Percentiles rank a stretch among this genome's conserved stretches.
These are phyloP conservation scores for Tiliacea citrago DNA, from an alignment of 2,888 invertebrate species.

Conservation along the genomic window DNA sequence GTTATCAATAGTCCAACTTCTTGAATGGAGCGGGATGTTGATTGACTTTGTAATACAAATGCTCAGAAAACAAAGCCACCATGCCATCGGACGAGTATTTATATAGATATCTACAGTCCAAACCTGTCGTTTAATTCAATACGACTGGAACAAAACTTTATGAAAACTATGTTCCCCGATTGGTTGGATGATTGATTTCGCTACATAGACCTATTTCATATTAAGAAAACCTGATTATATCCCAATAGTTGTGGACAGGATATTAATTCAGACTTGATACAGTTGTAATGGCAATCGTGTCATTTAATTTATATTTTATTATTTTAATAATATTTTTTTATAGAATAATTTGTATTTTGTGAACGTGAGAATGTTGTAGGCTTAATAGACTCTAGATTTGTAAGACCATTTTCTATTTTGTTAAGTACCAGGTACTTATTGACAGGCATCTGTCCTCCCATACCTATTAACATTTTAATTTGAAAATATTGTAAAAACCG, in stretches of 20 bases:
- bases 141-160: conserved; percentile 25
- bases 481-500: too few species aligned
- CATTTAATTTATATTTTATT: too few species aligned
- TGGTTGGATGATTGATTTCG: background rate
- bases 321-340: too few species aligned
- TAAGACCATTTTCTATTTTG: too few species aligned
- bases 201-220: background rate
- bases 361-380: too few species aligned
- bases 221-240: background rate
- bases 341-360: too few species aligned
- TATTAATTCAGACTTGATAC: too few species aligned
- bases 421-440: too few species aligned
- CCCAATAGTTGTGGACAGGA: background rate
- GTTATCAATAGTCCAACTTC: conserved; percentile 72
- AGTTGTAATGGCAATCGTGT: too few species aligned
- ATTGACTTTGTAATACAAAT: conserved; percentile 73
- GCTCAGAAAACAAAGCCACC: conserved; percentile 45
- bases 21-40: conserved; percentile 68
- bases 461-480: too few species aligned
- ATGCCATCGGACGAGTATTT: conserved; percentile 32
- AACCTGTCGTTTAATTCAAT: conserved; percentile 34
- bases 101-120: conserved; percentile 10
- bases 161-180: conserved; percentile 19
- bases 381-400: too few species aligned
- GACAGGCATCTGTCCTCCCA: too few species aligned